Evolutionary conservation across 1,140 invertebrate genomes (phyloP), one percentile per base, ranked within the genome.

Genomic region (Orchestia grillus): DNA sequence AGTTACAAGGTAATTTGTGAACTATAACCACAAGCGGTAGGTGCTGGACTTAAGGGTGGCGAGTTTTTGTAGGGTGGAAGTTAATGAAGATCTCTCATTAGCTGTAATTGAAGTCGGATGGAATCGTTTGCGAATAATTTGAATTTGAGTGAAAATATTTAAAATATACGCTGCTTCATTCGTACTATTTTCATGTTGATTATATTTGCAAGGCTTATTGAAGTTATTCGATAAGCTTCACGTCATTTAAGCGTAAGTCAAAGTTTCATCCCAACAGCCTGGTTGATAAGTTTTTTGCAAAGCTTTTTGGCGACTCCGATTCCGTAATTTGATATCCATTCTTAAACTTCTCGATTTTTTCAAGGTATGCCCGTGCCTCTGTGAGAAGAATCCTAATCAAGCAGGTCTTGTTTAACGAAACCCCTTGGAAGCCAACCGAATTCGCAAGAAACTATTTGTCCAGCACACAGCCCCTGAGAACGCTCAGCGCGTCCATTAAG

Each of bases 1-100:
- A 94, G 92, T 47, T 45, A 94, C 92, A 94, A 47, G 43, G 44
- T 94, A 94, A 94, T 94, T 94, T 94, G 92, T 47, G 44, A 47
- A 47, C 92, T 16, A 11, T 42, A 44, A 45, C 43, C 92, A 11
- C 92, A 16, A 47, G 8, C 19, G 28, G 44, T 44, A 6, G 43
- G 41, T 0, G 41, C 43, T 94, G 8, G 36, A n/a, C 92, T 6
- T 40, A 1, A 8, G 92, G 92, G 43, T 94, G 92, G 92, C 62
- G 11, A 77, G 15, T 77, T 77, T 77, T 77, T 23, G 15, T 77
- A 36, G 15, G 19, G 19, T 19, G 1, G 36, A 3, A 77, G 62
- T 36, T 23, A 77, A 8, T 36, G 1, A 19, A 15, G 28, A 19
- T 77, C 36, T 77, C 28, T 3, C 11, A 77, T 28, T 77, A 6